A percentile compares a stretch with the other conserved stretches of the same genome.
Conservation (phyloP, 2,113 vertebrate species). For the Proteles cristata region DNA sequence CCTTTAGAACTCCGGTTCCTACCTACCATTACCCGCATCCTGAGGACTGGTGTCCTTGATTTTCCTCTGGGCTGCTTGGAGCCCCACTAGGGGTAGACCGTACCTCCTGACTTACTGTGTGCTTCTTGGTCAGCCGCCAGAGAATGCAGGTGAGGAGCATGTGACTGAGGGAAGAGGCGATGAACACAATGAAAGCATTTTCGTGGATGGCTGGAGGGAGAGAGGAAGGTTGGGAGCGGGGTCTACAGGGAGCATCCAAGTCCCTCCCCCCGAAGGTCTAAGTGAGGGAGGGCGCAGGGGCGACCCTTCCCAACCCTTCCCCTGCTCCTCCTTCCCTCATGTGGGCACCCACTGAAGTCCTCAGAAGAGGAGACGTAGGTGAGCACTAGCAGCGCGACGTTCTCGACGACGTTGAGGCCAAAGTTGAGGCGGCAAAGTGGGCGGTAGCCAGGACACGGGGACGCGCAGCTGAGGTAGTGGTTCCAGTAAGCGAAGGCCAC, state of each 20-base stretch:
- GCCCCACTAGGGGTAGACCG: conserved; percentile 46
- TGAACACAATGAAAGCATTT: conserved; percentile 92
- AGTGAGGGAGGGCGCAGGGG: background rate
- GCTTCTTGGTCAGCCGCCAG: conserved; percentile 92
- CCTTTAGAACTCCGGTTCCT: background rate
- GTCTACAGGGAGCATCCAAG: background rate
- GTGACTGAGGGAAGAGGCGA: conserved; percentile 90
- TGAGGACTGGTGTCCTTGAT: conserved; percentile 15
- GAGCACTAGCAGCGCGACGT: conserved; percentile 92
- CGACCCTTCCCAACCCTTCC: conserved; percentile 15
- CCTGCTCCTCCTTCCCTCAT: conserved; percentile 52
- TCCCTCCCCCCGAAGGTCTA: background rate
- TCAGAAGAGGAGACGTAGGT: conserved; percentile 96
- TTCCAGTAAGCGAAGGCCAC: conserved; percentile 91
- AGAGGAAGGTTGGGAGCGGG: background rate
- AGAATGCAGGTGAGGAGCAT: conserved; percentile 94
- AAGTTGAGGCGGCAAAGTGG: conserved; percentile 87
- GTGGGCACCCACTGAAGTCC: conserved; percentile 89
- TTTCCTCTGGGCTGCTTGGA: background rate
- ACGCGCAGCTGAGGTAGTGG: conserved; percentile 90
- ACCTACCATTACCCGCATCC: background rate
- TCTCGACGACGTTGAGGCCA: conserved; percentile 89
- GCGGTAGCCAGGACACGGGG: conserved; percentile 82
- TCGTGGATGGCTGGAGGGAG: conserved; percentile 90
- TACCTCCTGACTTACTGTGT: conserved; percentile 92